Conservation (phyloP, 1,140 invertebrate genomes). For the Armadillidium nasatum region DNA sequence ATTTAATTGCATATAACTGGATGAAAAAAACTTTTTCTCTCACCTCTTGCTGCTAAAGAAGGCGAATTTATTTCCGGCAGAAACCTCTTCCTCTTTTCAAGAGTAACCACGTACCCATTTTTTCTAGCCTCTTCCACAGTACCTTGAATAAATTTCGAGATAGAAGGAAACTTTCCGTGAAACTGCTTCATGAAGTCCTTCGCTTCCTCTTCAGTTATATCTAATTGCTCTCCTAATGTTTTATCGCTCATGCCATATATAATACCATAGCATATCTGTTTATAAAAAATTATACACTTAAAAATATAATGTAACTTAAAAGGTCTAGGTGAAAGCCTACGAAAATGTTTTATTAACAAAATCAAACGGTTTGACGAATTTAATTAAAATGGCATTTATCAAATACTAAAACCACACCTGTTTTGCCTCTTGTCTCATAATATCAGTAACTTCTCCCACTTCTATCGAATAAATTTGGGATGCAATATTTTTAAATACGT, state of each 20-base stretch:
- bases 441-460: conserved; percentile 47
- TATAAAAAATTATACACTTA: too few relatives aligned
- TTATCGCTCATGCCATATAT: conserved; percentile 94
- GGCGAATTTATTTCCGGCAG: conserved; percentile 69
- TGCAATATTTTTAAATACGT: conserved; percentile 84
- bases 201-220: conserved; percentile 75
- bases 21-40: conserved; percentile 31
- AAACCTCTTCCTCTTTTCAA: conserved; percentile 70
- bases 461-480: conserved; percentile 52
- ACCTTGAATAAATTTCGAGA: conserved; percentile 61
- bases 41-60: conserved; percentile 59
- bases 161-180: conserved; percentile 71
- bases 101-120: conserved; percentile 76
- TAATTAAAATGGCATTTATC: too few relatives aligned
- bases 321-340: too few relatives aligned
- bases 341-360: too few relatives aligned
- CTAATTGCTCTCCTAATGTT: conserved; percentile 73
- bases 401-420: conserved; percentile 34
- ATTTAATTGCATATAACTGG: too few relatives aligned
- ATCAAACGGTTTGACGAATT: too few relatives aligned
- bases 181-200: conserved; percentile 74
- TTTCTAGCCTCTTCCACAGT: conserved; percentile 64
- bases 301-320: too few relatives aligned
- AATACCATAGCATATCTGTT: conserved; percentile 83
- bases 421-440: conserved; percentile 55